phyloP scores from a whole-genome alignment of 1,140 invertebrate species.

The Hirudo medicinalis region DNA sequence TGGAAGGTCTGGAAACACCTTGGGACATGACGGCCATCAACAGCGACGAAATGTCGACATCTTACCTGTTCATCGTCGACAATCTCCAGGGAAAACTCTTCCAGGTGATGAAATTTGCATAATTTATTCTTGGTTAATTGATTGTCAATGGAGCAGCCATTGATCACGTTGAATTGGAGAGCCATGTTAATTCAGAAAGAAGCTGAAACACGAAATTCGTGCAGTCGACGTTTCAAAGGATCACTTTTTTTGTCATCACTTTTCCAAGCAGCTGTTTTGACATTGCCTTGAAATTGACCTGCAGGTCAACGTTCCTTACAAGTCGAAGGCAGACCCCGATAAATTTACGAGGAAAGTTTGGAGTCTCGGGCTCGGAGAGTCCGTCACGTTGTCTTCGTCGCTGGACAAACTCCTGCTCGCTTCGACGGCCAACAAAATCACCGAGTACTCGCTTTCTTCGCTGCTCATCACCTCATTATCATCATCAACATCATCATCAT shows the following conservation, averaged over 20 bases:
- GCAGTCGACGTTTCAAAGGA: too few relatives aligned
- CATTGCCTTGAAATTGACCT: not conserved
- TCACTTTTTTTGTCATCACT: too few relatives aligned
- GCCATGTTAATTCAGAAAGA: too few relatives aligned
- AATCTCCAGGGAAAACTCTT: constrained; percentile 1
- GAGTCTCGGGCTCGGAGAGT: not conserved
- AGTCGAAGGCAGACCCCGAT: not conserved
- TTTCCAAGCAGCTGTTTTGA: too few relatives aligned
- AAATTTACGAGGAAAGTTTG: not conserved
- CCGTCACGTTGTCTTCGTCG: not conserved
- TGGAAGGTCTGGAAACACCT: not conserved
- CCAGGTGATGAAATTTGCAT: not conserved
- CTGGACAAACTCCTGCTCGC: not conserved
- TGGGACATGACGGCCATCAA: constrained; percentile 5
- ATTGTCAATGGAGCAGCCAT: too few relatives aligned
- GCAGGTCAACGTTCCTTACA: not conserved
- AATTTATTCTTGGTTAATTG: too few relatives aligned
- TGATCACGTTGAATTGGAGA: too few relatives aligned
- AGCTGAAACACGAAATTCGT: too few relatives aligned
- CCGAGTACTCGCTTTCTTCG: not conserved
- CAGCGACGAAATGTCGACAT: not conserved
- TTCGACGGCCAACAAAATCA: not conserved
- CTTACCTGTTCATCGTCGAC: not conserved
- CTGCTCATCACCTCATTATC: not conserved
- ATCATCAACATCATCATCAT: not conserved